Conservation (phyloP, 2,888 invertebrate genomes). For the Leptinotarsa peninsularis region DNA sequence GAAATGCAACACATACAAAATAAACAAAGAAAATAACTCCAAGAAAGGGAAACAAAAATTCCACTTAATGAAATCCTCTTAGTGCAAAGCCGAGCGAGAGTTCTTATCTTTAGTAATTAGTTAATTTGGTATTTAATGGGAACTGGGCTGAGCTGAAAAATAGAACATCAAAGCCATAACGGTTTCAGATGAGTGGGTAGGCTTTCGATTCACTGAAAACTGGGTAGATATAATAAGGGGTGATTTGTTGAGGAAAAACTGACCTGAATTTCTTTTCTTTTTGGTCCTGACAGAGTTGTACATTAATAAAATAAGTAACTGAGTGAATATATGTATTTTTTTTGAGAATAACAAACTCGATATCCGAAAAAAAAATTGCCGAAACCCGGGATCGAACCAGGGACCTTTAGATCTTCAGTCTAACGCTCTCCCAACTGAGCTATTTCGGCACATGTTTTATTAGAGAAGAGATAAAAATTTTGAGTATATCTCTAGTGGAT, state of each 20-base stretch:
- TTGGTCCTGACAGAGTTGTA: no score
- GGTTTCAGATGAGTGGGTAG: no score
- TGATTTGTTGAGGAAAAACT: no score
- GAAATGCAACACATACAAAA: background rate
- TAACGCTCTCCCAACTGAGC: slow-evolving; percentile 87
- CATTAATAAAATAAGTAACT: no score
- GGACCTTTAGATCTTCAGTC: slow-evolving; percentile 81
- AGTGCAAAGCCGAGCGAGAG: background rate
- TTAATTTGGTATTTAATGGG: background rate
- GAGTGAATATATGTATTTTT: no score
- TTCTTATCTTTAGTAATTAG: background rate
- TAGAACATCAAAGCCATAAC: background rate
- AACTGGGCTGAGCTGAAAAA: background rate
- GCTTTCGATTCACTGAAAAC: no score
- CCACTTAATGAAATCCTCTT: background rate
- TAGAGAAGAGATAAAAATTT: no score
- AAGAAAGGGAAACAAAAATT: background rate
- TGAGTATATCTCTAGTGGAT: no score
- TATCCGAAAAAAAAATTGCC: slow-evolving; percentile 63
- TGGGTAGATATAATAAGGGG: no score
- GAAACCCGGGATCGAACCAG: slow-evolving; percentile 80
- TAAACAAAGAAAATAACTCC: background rate
- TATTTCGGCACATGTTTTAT: slow-evolving; percentile 72
- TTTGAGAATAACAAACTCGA: no score
- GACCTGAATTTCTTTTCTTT: no score